Conservation (phyloP, 1,140 invertebrate species). For the Araneus ventricosus region DNA sequence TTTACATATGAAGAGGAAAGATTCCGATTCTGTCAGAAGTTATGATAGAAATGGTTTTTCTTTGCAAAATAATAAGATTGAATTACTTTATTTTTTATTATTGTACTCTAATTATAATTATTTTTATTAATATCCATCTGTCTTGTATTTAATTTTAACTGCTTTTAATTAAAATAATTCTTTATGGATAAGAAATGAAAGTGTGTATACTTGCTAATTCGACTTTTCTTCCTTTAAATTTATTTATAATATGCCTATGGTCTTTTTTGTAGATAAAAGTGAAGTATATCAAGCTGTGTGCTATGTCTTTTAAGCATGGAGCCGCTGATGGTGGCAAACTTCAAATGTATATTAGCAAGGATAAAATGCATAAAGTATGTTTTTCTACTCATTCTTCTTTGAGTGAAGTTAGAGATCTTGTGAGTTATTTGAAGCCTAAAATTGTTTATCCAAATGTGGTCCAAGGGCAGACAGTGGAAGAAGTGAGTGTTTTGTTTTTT, state of each 20-base stretch:
- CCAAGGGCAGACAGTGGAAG: neutral
- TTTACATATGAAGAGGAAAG: no score
- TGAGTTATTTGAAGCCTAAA: constrained; percentile 51
- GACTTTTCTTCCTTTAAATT: no score
- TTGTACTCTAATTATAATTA: no score
- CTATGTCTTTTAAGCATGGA: constrained; percentile 37
- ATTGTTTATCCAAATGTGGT: constrained; percentile 68
- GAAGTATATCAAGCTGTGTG: constrained; percentile 51
- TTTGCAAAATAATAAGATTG: no score
- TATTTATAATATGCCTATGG: neutral
- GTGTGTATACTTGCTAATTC: neutral
- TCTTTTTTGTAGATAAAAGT: constrained; percentile 38
- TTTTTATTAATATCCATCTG: no score
- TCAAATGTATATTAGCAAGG: neutral
- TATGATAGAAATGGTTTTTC: no score
- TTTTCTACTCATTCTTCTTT: constrained; percentile 70
- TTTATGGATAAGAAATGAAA: neutral
- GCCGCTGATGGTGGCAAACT: no score
- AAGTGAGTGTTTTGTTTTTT: neutral
- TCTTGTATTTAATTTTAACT: neutral
- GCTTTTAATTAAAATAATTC: neutral
- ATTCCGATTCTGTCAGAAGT: no score
- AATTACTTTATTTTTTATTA: no score
- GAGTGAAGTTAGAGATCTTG: constrained; percentile 56
- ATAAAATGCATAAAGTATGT: constrained; percentile 29